A percentile compares a stretch with the other conserved stretches of the same genome.
These are phyloP conservation scores for Ceraclea dissimilis DNA, from an alignment of 2,888 invertebrate genomes.

Conservation along the genomic window DNA sequence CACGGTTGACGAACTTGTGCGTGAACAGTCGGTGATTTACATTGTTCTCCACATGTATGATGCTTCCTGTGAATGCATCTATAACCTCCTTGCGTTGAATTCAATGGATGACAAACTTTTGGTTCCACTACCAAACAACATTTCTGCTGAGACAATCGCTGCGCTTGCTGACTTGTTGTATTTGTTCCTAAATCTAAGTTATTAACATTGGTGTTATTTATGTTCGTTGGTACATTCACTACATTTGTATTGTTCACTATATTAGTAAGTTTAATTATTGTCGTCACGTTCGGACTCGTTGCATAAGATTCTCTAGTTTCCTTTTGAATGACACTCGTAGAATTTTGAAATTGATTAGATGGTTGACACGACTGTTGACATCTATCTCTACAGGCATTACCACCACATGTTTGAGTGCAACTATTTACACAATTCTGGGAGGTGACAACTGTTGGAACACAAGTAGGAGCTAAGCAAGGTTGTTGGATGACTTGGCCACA, in stretches of 20 bases:
- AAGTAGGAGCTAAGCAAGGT: neutral
- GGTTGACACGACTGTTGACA: constrained; percentile 15
- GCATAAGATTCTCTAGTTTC: neutral
- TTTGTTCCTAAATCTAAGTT: constrained; percentile 32
- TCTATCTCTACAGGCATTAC: constrained; percentile 11
- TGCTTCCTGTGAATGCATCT: constrained; percentile 34
- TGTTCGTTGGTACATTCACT: constrained; percentile 35
- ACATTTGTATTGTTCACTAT: constrained; percentile 37
- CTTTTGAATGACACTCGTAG: constrained; percentile 32
- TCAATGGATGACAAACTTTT: constrained; percentile 30
- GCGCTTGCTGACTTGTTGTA: neutral
- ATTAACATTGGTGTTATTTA: constrained; percentile 36
- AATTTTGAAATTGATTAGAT: constrained; percentile 17
- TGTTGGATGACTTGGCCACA: neutral
- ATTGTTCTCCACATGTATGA: constrained; percentile 32
- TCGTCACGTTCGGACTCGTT: constrained; percentile 34
- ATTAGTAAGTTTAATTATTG: constrained; percentile 36
- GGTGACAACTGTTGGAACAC: neutral
- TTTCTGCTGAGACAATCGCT: constrained; percentile 7
- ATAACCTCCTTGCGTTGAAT: constrained; percentile 22
- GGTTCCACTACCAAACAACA: constrained; percentile 37
- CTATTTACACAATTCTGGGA: constrained; percentile 5
- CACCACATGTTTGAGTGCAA: constrained; percentile 15
- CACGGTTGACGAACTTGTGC: constrained; percentile 29
- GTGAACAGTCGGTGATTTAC: constrained; percentile 33